phyloP scores from a whole-genome alignment of 30 jellyfish, hydroid and myxozoan genomes.

The Aurelia aurita complex sp. Pacific region DNA sequence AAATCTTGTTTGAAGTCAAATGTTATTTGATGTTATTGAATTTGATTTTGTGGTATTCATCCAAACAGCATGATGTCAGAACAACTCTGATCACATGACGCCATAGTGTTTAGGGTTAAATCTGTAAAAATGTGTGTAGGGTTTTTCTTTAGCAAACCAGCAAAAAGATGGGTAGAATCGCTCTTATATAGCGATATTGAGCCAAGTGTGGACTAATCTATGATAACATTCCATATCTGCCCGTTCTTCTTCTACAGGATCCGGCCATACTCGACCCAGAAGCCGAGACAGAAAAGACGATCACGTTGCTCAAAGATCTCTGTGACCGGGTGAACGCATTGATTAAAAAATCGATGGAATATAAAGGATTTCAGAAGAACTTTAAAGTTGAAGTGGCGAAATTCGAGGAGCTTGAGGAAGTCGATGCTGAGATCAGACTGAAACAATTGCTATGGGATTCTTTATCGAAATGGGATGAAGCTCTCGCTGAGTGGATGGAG shows the following conservation, averaged over 20 bases:
- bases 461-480: conserved; percentile 87
- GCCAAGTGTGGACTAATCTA: too few relatives aligned
- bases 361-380: conserved; percentile 87
- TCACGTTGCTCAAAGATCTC: conserved; percentile 57
- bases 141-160: too few relatives aligned
- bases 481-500: conserved; percentile 80
- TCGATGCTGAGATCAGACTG: conserved; percentile 80
- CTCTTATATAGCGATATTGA: too few relatives aligned
- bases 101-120: too few relatives aligned
- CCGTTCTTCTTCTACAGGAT: conserved; percentile 40
- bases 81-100: too few relatives aligned
- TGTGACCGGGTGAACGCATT: conserved; percentile 72
- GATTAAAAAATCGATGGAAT: conserved; percentile 71
- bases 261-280: conserved; percentile 89
- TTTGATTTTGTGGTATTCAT: too few relatives aligned
- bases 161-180: too few relatives aligned
- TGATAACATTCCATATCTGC: too few relatives aligned
- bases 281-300: conserved; percentile 63
- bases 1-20: too few relatives aligned
- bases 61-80: too few relatives aligned
- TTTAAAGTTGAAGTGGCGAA: conserved; percentile 97
- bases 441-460: conserved; percentile 96
- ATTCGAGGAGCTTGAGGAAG: conserved; percentile 94
- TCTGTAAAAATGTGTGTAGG: too few relatives aligned
- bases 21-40: too few relatives aligned